These are phyloP conservation scores for Podargus strigoides DNA, from an alignment of 2,797 vertebrate species.

Conservation along the genomic window DNA sequence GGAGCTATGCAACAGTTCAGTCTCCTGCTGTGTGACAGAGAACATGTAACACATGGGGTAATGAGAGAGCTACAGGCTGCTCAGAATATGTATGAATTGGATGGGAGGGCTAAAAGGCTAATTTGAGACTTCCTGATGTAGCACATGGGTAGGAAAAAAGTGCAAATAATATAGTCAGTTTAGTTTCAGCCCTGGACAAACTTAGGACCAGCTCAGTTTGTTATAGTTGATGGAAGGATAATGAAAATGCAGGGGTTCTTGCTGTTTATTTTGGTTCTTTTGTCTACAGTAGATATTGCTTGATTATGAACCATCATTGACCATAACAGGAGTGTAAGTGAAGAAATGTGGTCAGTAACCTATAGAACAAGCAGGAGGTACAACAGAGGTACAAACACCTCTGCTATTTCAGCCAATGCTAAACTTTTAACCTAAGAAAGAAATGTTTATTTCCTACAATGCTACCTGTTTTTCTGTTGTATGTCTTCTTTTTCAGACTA, in stretches of 20 bases:
- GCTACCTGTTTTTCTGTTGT: background rate
- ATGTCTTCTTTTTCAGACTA: background rate
- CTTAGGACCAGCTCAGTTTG: background rate
- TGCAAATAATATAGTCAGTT: background rate
- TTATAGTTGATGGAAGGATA: background rate
- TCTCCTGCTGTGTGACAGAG: background rate
- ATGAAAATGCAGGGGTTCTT: background rate
- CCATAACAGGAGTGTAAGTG: background rate
- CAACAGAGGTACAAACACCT: too few species aligned
- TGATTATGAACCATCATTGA: background rate
- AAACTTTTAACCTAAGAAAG: background rate
- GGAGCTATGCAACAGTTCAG: background rate
- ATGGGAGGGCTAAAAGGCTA: background rate
- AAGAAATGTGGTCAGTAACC: background rate
- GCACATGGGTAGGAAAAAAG: background rate
- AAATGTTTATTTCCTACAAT: background rate
- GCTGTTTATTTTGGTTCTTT: background rate
- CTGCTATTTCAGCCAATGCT: background rate
- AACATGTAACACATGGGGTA: background rate
- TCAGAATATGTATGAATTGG: background rate
- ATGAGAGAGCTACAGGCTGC: background rate
- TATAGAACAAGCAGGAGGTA: background rate
- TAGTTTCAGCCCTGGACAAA: background rate
- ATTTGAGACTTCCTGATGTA: background rate
- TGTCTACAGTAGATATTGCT: background rate